A percentile compares a stretch with the other conserved stretches of the same genome.
Conservation (phyloP, 2,797 vertebrate genomes). For the Arrhamphus sclerolepis region DNA sequence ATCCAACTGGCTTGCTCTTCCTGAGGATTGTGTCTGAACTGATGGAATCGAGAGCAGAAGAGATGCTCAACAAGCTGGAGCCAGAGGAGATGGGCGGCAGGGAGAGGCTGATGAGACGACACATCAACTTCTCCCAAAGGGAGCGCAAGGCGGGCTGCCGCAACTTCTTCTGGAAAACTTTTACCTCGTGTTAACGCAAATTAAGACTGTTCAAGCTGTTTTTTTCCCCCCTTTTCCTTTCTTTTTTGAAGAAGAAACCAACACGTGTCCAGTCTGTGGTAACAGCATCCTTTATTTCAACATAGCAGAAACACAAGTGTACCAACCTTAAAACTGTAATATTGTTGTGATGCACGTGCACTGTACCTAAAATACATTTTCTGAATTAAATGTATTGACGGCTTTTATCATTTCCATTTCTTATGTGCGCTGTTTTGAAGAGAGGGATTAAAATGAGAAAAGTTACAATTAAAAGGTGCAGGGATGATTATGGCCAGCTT, state of each 20-base stretch:
- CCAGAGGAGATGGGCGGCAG: constrained; percentile 55
- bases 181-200: constrained; percentile 79
- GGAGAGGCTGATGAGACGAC: constrained; percentile 64
- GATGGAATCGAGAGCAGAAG: constrained; percentile 24
- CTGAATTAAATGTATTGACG: constrained; percentile 23
- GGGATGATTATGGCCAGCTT: no score
- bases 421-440: no score
- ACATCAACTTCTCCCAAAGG: constrained; percentile 72
- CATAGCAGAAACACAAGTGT: background rate
- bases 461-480: no score
- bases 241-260: background rate
- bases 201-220: background rate
- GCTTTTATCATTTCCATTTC: background rate
- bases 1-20: constrained; percentile 58
- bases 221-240: no score
- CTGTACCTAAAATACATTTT: constrained; percentile 22
- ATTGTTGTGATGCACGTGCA: background rate
- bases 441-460: no score
- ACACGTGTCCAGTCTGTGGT: constrained; percentile 4
- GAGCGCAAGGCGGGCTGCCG: constrained; percentile 83
- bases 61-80: constrained; percentile 42
- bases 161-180: constrained; percentile 87
- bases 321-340: background rate
- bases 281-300: background rate
- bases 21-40: constrained; percentile 68